Evolutionary conservation across 2,113 vertebrate species (phyloP), one percentile per base, ranked within the genome.

Genomic region (Podocnemis expansa): DNA sequence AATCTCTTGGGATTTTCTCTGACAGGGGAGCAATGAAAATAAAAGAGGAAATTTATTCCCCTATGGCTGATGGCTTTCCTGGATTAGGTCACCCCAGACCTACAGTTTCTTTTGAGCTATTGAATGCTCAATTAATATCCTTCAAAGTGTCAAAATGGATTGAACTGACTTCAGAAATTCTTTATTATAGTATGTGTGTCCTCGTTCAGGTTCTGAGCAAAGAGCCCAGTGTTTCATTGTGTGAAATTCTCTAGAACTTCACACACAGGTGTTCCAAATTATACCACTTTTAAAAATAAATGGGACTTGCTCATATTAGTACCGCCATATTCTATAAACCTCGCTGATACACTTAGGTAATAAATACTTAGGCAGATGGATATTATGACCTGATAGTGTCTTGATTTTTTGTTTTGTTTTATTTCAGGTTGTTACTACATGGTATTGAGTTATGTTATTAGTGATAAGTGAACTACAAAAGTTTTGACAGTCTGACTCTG

Each of bases 21-120:
- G 88, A 89, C 95, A 79, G 17, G 95, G 78, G 60, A 94, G 83
- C 92, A 94, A 54, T 83, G 91, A 94, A 47, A 89, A 29, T 81
- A 84, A 88, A 95, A 87, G 79, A 93, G 90, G 90, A 96, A 96
- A 96, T 96, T 95, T 63, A 80, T 92, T 96, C 94, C 90, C 90
- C 89, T 38, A 51, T 0, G 2, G 76, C 80, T 88, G 89, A 87
- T 81, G 89, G 43, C 80, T 92, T 91, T 89, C 84, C 85, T 95
- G 95, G 58, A 81, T 88, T 93, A 82, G 45, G 47, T 95, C 89
- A 82, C 88, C 38, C 85, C 58, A 91, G 49, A 92, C 75, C 24
- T 51, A 82, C 67, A 63, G 31, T 25, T 27, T 19, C 76, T 45
- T 2, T 88, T 85, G 70, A 95, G 14, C 91, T 86, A 82, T 58